Evolutionary conservation across 2,888 invertebrate genomes (phyloP).

Genomic region (Strigamia crassipes): DNA sequence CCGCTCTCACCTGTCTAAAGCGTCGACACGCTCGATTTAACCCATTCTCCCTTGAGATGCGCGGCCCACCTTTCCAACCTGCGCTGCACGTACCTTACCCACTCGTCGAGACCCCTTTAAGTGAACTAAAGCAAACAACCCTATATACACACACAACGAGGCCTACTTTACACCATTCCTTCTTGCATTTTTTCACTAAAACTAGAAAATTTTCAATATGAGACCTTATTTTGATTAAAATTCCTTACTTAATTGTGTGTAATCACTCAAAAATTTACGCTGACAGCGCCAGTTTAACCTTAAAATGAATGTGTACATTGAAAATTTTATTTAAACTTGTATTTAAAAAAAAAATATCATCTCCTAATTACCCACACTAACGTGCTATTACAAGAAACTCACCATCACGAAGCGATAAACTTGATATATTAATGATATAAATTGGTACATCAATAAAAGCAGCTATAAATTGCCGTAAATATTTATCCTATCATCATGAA

Average conservation of each 20-base stretch:
- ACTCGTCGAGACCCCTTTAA: neutral
- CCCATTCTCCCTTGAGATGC: neutral
- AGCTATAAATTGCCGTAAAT: neutral
- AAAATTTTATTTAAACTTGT: too few relatives aligned
- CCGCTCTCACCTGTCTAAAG: neutral
- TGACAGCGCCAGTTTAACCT: too few relatives aligned
- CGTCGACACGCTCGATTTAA: conserved; percentile 21
- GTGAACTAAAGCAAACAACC: neutral
- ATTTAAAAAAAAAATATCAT: neutral
- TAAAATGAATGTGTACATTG: too few relatives aligned
- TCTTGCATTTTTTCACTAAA: too few relatives aligned
- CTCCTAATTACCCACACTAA: neutral
- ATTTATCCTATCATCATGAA: neutral
- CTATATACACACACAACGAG: too few relatives aligned
- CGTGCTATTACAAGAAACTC: neutral
- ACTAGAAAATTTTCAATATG: too few relatives aligned
- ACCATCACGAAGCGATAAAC: neutral
- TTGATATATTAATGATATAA: neutral
- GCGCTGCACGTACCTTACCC: neutral
- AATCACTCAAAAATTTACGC: too few relatives aligned
- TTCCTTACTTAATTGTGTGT: too few relatives aligned
- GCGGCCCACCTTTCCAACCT: conserved; percentile 5
- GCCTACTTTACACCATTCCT: too few relatives aligned
- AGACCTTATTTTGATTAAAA: too few relatives aligned
- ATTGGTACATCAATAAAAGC: neutral